Conservation (phyloP, 2,888 invertebrate species). For the Dione vanillae region DNA sequence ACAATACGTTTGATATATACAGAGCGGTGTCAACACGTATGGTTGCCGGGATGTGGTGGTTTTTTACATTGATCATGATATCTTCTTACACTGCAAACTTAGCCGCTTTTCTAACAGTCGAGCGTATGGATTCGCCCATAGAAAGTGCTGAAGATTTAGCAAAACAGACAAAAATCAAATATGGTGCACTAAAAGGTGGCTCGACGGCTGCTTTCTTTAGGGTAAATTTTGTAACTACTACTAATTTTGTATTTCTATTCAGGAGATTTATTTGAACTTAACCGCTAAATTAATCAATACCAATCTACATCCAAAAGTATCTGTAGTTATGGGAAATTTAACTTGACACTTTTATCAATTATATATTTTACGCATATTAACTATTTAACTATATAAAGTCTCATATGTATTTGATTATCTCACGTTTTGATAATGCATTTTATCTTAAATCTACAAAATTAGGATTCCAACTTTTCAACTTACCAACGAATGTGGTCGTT, state of each 20-base stretch:
- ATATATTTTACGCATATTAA: background rate
- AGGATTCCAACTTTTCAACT: slow-evolving; percentile 97
- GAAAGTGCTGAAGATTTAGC: slow-evolving; percentile 98
- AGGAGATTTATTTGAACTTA: too few relatives aligned
- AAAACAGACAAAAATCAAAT: slow-evolving; percentile 98
- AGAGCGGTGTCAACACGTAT: slow-evolving; percentile 95
- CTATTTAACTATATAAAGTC: background rate
- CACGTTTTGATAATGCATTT: background rate
- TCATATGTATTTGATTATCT: too few relatives aligned
- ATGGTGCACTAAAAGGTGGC: slow-evolving; percentile 96
- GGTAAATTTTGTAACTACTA: slow-evolving; percentile 77
- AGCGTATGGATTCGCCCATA: slow-evolving; percentile 97
- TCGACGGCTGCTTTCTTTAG: slow-evolving; percentile 97
- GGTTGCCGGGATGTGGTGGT: slow-evolving; percentile 98
- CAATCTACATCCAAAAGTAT: background rate
- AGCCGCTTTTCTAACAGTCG: slow-evolving; percentile 96
- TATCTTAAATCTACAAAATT: background rate
- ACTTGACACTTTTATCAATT: background rate
- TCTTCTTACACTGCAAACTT: slow-evolving; percentile 98
- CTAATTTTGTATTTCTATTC: too few relatives aligned
- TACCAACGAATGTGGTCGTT: slow-evolving; percentile 98
- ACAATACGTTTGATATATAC: slow-evolving; percentile 44
- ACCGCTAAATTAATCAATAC: background rate
- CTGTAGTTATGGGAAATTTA: background rate
- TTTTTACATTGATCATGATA: slow-evolving; percentile 97